Conservation (phyloP, 2,888 invertebrate species). For the Athalia circularis region DNA sequence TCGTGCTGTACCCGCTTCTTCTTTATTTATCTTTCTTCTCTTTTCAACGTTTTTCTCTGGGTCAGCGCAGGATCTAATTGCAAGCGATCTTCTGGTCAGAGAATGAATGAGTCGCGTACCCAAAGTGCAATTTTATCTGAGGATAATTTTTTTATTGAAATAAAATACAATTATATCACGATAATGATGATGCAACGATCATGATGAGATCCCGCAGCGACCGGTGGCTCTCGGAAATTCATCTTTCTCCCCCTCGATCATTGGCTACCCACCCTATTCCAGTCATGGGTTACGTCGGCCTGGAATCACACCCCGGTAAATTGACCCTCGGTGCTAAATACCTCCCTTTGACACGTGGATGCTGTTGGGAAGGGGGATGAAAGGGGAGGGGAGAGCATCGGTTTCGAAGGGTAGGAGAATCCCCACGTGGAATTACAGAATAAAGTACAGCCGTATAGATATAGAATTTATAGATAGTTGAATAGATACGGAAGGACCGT, state of each 20-base stretch:
- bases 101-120: too few relatives aligned
- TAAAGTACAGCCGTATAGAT: slow-evolving; percentile 34
- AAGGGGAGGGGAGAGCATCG: background rate
- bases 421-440: slow-evolving; percentile 48
- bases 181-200: too few relatives aligned
- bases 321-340: slow-evolving; percentile 69
- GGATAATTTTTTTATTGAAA: too few relatives aligned
- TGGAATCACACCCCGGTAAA: slow-evolving; percentile 70
- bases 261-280: slow-evolving; percentile 29
- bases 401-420: background rate
- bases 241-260: slow-evolving; percentile 4
- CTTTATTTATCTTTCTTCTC: background rate
- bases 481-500: slow-evolving; percentile 30
- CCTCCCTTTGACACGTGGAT: slow-evolving; percentile 64
- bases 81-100: too few relatives aligned
- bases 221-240: slow-evolving; percentile 6
- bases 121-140: too few relatives aligned
- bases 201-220: background rate
- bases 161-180: too few relatives aligned
- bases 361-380: slow-evolving; percentile 46
- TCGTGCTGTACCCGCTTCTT: background rate
- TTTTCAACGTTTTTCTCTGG: background rate
- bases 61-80: too few relatives aligned
- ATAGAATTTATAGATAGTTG: slow-evolving; percentile 38
- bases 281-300: slow-evolving; percentile 42